These are phyloP conservation scores for Agelastica alni DNA, from an alignment of 2,888 invertebrate species.

Conservation along the genomic window DNA sequence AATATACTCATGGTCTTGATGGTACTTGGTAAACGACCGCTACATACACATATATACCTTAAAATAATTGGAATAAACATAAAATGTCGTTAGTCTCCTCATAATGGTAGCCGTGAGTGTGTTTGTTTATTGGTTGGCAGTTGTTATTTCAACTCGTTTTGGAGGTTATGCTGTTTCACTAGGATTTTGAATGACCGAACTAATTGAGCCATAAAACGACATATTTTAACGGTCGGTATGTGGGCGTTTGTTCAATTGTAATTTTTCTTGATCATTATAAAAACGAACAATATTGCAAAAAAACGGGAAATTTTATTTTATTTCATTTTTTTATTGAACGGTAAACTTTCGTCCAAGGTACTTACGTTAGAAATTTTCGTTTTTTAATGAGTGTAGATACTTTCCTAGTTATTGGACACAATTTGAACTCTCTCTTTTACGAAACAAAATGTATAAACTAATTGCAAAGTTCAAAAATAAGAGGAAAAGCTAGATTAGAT, in stretches of 20 bases:
- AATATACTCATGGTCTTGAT: slow-evolving; percentile 41
- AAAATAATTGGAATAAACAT: slow-evolving; percentile 43
- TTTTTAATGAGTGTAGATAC: too few relatives aligned
- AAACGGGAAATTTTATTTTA: too few relatives aligned
- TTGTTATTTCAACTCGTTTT: slow-evolving; percentile 27
- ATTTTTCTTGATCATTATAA: too few relatives aligned
- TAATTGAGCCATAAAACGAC: slow-evolving; percentile 28
- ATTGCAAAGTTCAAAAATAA: too few relatives aligned
- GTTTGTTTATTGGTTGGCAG: slow-evolving; percentile 27
- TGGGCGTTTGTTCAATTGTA: slow-evolving; percentile 11
- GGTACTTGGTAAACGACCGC: slow-evolving; percentile 35
- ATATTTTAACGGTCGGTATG: slow-evolving; percentile 1
- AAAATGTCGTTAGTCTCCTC: slow-evolving; percentile 30
- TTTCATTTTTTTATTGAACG: too few relatives aligned
- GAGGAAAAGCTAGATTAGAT: too few relatives aligned
- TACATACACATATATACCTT: slow-evolving; percentile 36
- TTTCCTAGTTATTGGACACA: too few relatives aligned
- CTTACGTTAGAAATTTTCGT: too few relatives aligned
- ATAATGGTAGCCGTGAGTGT: slow-evolving; percentile 31
- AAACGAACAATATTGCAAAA: too few relatives aligned
- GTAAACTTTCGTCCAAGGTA: too few relatives aligned
- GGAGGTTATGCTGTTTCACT: slow-evolving; percentile 14
- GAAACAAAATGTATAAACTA: too few relatives aligned
- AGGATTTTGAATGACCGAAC: slow-evolving; percentile 16
- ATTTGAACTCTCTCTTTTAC: too few relatives aligned